Percentiles rank a stretch among this genome's conserved stretches.
These are phyloP conservation scores for Myodes glareolus DNA, from an alignment of 2,113 vertebrate genomes.

Conservation along the genomic window DNA sequence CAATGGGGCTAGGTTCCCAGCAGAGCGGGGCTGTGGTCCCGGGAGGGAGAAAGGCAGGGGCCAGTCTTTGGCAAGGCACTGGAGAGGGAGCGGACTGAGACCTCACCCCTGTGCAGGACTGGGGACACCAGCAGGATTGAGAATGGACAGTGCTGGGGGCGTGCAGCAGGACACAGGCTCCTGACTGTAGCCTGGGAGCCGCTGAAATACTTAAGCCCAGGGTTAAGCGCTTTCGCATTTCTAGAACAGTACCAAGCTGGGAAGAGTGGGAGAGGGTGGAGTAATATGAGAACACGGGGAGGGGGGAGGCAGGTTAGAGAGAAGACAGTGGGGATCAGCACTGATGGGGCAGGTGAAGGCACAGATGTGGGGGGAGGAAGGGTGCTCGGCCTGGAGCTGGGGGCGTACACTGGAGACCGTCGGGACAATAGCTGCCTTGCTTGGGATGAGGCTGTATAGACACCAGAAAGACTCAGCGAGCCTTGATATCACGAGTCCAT, in stretches of 20 bases:
- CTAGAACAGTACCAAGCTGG: not conserved
- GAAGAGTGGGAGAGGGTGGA: not conserved
- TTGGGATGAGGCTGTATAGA: not conserved
- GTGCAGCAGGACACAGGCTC: not conserved
- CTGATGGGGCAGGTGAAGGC: not conserved
- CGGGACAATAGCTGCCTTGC: not conserved
- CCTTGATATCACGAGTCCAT: not conserved
- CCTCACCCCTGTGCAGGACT: not conserved
- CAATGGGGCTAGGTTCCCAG: not conserved
- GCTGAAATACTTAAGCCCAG: not conserved
- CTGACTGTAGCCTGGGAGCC: not conserved
- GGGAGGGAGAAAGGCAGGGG: not conserved
- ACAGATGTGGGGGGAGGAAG: not conserved
- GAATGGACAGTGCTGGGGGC: not conserved
- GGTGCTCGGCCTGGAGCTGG: not conserved
- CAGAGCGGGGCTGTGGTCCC: not conserved
- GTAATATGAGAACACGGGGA: not conserved
- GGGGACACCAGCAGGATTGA: not conserved
- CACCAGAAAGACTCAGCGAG: not conserved
- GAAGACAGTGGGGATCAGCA: not conserved
- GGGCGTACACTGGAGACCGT: fast-evolving
- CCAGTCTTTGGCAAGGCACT: not conserved
- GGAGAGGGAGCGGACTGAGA: not conserved
- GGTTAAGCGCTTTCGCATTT: not conserved
- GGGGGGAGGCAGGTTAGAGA: not conserved